Percentiles rank a stretch among this genome's conserved stretches.
These are phyloP conservation scores for Ctenodactylus gundi DNA, from an alignment of 2,113 vertebrate genomes.

Conservation along the genomic window DNA sequence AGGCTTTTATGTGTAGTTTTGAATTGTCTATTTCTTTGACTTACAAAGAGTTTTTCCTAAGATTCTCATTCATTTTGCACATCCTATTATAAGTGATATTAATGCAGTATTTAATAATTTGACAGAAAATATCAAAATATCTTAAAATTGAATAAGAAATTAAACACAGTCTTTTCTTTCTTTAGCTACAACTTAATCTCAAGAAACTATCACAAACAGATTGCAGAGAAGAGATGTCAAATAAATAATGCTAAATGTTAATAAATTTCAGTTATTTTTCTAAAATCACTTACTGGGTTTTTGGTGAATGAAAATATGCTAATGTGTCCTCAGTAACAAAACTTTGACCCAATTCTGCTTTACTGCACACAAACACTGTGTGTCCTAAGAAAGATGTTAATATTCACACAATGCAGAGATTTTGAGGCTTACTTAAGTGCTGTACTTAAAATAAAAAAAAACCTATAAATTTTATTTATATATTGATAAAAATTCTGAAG, in stretches of 20 bases:
- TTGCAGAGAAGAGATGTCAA: neutral
- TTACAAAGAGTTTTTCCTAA: constrained; percentile 6
- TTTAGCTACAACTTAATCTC: neutral
- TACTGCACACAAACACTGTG: neutral
- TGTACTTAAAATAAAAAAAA: neutral
- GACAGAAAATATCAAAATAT: neutral
- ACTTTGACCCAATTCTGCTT: neutral
- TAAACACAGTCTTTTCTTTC: neutral
- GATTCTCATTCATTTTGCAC: neutral
- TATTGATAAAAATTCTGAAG: neutral
- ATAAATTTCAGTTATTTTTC: neutral
- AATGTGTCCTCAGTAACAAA: neutral
- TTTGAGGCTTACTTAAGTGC: neutral
- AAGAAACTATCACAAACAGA: neutral
- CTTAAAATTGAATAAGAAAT: neutral
- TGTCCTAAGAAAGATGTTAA: neutral
- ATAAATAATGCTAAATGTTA: neutral
- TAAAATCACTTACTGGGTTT: neutral
- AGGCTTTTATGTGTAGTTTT: neutral
- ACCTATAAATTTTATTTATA: too few species aligned
- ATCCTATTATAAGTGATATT: neutral
- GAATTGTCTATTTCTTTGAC: neutral
- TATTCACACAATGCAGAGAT: neutral
- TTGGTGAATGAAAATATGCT: neutral
- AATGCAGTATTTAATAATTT: neutral